Conservation (phyloP, 2,113 vertebrate species). For the Fregata magnificens region DNA sequence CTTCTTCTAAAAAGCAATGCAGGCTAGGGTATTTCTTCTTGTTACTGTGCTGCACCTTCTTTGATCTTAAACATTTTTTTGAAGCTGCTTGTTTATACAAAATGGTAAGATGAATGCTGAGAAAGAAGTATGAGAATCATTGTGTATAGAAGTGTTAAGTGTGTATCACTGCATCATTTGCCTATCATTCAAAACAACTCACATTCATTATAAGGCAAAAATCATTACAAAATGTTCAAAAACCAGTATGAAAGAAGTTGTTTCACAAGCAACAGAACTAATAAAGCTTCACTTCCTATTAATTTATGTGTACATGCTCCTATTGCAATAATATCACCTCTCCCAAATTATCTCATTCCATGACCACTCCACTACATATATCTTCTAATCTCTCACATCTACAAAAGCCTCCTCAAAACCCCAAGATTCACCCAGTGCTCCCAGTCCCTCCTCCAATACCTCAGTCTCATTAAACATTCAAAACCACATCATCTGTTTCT, state of each 20-base stretch:
- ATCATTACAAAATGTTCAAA: background rate
- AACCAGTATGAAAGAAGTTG: background rate
- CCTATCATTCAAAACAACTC: background rate
- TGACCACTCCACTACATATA: background rate
- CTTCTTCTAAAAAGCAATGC: background rate
- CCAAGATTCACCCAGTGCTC: background rate
- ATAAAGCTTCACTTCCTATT: background rate
- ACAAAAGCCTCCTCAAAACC: background rate
- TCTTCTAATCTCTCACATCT: background rate
- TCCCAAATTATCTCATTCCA: background rate
- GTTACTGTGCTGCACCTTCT: background rate
- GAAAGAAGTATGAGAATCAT: background rate
- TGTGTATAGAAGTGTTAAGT: background rate
- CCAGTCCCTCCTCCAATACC: background rate
- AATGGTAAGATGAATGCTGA: background rate
- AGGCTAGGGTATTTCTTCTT: background rate
- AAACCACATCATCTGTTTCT: background rate
- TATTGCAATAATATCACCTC: background rate
- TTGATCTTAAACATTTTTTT: background rate
- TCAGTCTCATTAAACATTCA: background rate
- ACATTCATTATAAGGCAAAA: background rate
- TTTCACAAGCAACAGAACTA: background rate
- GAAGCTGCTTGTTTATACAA: background rate
- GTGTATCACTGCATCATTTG: background rate
- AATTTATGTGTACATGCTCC: background rate